phyloP scores from a whole-genome alignment of 2,797 vertebrate genomes.

The Rhinophrynus dorsalis region DNA sequence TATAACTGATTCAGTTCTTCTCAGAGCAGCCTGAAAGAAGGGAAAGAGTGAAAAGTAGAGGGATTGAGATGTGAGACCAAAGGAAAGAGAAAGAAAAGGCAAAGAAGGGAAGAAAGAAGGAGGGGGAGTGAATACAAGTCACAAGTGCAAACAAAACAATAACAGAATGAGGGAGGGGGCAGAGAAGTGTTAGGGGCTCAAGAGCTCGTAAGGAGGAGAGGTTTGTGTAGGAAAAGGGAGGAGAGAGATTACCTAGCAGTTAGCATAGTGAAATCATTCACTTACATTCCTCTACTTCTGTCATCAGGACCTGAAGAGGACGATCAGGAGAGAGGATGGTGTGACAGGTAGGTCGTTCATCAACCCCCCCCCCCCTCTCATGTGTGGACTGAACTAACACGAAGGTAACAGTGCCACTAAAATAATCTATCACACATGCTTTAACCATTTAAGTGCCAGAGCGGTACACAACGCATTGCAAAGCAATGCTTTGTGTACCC shows the following conservation, averaged over 20 bases:
- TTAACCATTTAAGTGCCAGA: too few relatives aligned
- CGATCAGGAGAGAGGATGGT: neutral
- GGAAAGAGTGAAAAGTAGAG: too few relatives aligned
- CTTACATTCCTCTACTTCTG: neutral
- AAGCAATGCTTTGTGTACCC: too few relatives aligned
- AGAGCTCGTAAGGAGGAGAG: neutral
- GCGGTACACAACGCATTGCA: too few relatives aligned
- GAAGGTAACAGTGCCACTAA: too few relatives aligned
- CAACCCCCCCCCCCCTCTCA: too few relatives aligned
- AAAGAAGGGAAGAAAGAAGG: neutral
- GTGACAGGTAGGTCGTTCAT: neutral
- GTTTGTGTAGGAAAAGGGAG: neutral
- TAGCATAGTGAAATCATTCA: neutral
- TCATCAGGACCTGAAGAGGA: neutral
- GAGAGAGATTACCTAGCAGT: neutral
- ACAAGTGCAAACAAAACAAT: neutral
- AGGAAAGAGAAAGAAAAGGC: neutral
- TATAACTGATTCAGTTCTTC: too few relatives aligned
- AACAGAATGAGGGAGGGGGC: too few relatives aligned
- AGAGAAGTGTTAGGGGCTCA: neutral
- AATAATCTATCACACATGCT: too few relatives aligned
- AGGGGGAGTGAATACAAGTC: neutral
- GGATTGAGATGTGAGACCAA: neutral
- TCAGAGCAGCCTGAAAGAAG: too few relatives aligned
- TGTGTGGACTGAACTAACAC: too few relatives aligned